These are phyloP conservation scores for human (Homo sapiens) DNA, from an alignment of 2,113 vertebrate genomes.

Conservation along the genomic window DNA sequence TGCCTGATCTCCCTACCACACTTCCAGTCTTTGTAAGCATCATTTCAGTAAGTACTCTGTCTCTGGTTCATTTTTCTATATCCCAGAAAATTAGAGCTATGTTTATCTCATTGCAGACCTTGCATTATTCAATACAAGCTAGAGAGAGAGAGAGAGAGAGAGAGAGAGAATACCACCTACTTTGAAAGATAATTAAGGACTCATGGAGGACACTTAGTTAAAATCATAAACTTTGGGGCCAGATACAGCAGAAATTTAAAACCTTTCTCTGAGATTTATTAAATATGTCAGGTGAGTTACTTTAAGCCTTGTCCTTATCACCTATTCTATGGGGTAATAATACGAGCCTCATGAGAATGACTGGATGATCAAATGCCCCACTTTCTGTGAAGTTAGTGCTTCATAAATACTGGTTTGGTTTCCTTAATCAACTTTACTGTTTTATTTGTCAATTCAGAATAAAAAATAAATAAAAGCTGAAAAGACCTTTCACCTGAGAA, in stretches of 20 bases:
- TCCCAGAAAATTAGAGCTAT: background rate
- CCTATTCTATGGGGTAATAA: background rate
- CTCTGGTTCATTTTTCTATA: background rate
- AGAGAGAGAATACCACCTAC: background rate
- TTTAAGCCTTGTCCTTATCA: background rate
- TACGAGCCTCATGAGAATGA: background rate
- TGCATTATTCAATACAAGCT: background rate
- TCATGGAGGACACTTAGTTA: background rate
- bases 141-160: background rate
- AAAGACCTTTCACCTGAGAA: background rate
- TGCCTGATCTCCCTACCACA: background rate
- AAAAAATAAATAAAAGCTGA: constrained; percentile 25
- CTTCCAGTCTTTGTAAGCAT: background rate
- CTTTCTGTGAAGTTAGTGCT: background rate
- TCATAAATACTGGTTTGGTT: background rate
- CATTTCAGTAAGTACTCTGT: background rate
- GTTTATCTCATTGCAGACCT: background rate
- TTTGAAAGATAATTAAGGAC: background rate
- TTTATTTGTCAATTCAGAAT: background rate
- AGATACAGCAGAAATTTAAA: background rate
- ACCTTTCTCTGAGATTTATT: background rate
- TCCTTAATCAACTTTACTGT: background rate
- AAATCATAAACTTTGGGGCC: background rate
- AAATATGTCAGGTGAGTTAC: background rate
- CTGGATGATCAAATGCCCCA: background rate